Evolutionary conservation across 2,888 invertebrate species (phyloP).

Genomic region (Standfussiana lucernea): DNA sequence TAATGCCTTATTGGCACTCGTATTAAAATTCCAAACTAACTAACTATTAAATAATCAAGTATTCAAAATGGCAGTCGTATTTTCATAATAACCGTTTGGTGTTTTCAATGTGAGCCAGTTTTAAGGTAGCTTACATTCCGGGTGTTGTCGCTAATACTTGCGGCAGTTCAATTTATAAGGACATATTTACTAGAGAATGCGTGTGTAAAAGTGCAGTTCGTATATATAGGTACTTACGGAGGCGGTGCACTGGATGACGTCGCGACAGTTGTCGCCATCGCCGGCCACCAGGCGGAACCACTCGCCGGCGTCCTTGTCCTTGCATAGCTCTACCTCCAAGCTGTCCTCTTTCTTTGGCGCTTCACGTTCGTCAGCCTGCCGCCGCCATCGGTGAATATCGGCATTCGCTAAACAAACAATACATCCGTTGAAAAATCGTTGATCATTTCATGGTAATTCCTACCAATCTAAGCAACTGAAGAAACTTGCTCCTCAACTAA

Average conservation of each 20-base stretch:
- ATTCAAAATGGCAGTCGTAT: conserved; percentile 52
- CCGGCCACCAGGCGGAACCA: conserved; percentile 98
- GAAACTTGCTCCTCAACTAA: background rate
- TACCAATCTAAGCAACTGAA: background rate
- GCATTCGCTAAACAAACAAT: conserved; percentile 81
- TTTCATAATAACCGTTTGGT: conserved; percentile 48
- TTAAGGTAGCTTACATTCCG: conserved; percentile 55
- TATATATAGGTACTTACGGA: conserved; percentile 92
- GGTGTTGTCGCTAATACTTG: conserved; percentile 30
- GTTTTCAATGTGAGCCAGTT: conserved; percentile 62
- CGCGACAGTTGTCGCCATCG: conserved; percentile 97
- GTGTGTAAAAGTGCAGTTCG: conserved; percentile 62
- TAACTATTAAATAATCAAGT: conserved; percentile 51
- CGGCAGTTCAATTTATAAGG: conserved; percentile 34
- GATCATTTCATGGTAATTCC: background rate
- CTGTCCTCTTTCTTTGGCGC: conserved; percentile 95
- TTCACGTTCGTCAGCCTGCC: conserved; percentile 92
- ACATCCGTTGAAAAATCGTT: conserved; percentile 40
- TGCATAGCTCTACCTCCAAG: conserved; percentile 97
- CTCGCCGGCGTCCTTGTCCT: conserved; percentile 98
- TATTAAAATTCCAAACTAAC: conserved; percentile 50
- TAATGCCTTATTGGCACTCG: conserved; percentile 46
- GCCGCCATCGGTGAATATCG: conserved; percentile 91
- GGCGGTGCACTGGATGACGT: conserved; percentile 98
- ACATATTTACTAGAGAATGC: conserved; percentile 65